Base-by-base conservation (phyloP, 2,888 invertebrate species). In the Onthophagus sagittarius region DNA sequence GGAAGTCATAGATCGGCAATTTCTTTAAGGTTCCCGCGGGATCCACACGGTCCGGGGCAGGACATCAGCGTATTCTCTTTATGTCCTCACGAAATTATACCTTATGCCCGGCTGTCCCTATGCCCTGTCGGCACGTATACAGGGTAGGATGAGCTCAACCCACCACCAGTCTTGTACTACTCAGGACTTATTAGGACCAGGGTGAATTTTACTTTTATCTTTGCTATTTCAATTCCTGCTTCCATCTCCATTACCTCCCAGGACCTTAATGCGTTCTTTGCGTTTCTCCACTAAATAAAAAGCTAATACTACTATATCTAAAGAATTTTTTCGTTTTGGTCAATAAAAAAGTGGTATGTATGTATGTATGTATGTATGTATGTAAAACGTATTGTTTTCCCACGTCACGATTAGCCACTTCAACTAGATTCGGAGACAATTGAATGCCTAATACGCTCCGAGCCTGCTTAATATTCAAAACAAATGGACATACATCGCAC, bases 51-150 rank as follows among this genome's bases (percentile, higher is more conserved):
- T 76, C 81, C 80, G 78, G 79, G 80, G 82, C 82, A 79, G 84
- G 84, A 84, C 85, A 84, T 84, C 83, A 83, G 82, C 83, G 84
- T 85, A 84, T 85, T 85, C 85, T 84, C 84, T 85, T 85, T 85
- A 85, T 85, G 84, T 84, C 82, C 80, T 80, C 81, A 81, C 82
- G 83, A 85, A 85, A 84, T 85, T 84, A 85, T 85, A 84, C 85
- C 83, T 84, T 83, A 84, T 83, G 84, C 80, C 80, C 81, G 80
- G 80, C 79, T 23, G 23, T 23, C 23, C 23, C 23, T 23, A 23
- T 23, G 23, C 82, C 80, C 78, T 72, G 79, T 78, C 77, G 78
- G 70, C 73, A 63, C 72, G 63, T 23, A 39, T n/a, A 62, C 15
- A 53, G 39, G 11, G 11, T 7, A 53, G 39, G 39, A 11, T 53